These are phyloP conservation scores for Marisa cornuarietis DNA, from an alignment of 1,140 invertebrate genomes.

Conservation along the genomic window DNA sequence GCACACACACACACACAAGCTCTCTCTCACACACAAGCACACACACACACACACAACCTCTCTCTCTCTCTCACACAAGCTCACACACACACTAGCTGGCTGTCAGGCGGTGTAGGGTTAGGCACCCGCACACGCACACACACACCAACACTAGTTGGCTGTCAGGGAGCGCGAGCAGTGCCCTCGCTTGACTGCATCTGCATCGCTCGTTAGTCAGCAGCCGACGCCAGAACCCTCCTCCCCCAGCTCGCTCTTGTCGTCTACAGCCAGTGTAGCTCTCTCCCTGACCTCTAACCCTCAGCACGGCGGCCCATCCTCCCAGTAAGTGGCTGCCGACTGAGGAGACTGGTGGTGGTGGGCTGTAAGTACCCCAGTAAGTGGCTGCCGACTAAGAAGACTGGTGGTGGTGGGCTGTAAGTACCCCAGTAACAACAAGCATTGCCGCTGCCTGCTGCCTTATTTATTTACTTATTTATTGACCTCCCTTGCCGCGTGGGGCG, in stretches of 20 bases:
- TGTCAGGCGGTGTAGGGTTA: neutral
- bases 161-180: neutral
- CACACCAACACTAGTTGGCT: conserved; percentile 3
- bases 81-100: neutral
- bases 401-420: neutral
- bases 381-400: neutral
- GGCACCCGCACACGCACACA: conserved; percentile 8
- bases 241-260: neutral
- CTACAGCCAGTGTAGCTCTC: neutral
- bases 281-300: no score
- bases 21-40: no score
- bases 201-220: no score
- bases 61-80: no score
- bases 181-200: neutral
- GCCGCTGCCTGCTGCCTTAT: no score
- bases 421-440: no score
- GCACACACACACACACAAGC: conserved; percentile 3
- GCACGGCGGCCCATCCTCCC: no score
- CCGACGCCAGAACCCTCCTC: no score
- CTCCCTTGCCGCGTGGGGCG: no score
- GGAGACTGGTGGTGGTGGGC: neutral
- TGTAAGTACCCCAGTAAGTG: neutral
- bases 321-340: neutral
- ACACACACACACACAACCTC: conserved; percentile 1
- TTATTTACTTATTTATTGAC: no score